These are phyloP conservation scores for Martes martes DNA, from an alignment of 2,113 vertebrate species.

Conservation along the genomic window DNA sequence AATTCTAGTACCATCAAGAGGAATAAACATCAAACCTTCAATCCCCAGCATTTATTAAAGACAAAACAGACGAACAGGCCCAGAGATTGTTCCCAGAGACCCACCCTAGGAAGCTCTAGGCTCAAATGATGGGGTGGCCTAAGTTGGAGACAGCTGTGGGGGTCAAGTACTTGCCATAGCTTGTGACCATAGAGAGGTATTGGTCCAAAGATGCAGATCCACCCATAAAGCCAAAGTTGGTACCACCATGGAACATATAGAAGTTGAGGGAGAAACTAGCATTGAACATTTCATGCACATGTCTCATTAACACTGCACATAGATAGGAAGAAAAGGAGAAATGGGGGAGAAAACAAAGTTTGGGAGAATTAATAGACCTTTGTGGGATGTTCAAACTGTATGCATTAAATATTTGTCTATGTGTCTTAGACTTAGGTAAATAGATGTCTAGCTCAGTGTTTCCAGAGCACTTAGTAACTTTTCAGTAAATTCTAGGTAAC, in stretches of 20 bases:
- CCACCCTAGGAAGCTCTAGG: neutral
- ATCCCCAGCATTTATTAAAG: neutral
- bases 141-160: neutral
- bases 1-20: neutral
- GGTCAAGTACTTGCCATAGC: constrained; percentile 87
- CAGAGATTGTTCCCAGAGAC: neutral
- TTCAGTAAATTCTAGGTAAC: neutral
- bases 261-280: constrained; percentile 90
- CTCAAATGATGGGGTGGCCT: neutral
- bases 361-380: neutral
- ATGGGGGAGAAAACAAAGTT: neutral
- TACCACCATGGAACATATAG: constrained; percentile 95
- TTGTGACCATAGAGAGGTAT: constrained; percentile 89
- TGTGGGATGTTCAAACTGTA: neutral
- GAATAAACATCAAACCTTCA: neutral
- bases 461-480: neutral
- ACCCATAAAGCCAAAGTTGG: constrained; percentile 94
- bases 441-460: neutral
- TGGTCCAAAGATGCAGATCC: constrained; percentile 84
- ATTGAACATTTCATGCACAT: constrained; percentile 84
- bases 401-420: neutral
- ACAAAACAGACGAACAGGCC: neutral
- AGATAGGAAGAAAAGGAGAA: neutral
- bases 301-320: constrained; percentile 85
- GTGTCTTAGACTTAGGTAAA: neutral